Evolutionary conservation across 2,797 vertebrate species (phyloP).

Genomic region (Artibeus jamaicensis): DNA sequence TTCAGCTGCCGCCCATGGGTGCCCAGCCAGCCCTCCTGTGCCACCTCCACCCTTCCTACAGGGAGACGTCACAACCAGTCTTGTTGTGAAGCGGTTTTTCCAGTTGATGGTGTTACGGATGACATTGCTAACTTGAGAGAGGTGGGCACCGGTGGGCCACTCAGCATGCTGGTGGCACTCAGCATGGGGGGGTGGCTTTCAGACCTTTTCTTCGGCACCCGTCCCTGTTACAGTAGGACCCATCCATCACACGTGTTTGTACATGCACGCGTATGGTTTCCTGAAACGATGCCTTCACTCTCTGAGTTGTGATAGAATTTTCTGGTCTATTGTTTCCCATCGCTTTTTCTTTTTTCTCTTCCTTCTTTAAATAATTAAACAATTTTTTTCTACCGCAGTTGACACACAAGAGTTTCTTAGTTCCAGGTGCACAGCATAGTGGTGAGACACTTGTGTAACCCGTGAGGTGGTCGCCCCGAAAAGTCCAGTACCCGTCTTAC

Average conservation of each 20-base stretch:
- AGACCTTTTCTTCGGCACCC: neutral
- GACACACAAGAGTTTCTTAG: neutral
- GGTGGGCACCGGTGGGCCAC: neutral
- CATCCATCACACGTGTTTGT: fast-evolving
- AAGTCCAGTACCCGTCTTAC: neutral
- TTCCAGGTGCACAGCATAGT: neutral
- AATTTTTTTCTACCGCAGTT: neutral
- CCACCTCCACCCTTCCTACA: no score
- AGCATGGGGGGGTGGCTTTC: neutral
- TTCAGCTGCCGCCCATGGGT: no score
- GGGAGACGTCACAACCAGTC: no score
- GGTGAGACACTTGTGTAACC: neutral
- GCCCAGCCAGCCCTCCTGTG: no score
- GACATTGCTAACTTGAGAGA: neutral
- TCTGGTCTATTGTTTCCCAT: neutral
- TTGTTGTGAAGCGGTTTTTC: neutral
- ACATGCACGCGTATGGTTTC: neutral
- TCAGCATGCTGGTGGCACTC: fast-evolving
- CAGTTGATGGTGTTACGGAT: neutral
- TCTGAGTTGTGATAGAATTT: neutral
- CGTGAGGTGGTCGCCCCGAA: neutral
- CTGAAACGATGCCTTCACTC: neutral
- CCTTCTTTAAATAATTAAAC: neutral
- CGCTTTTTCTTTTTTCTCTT: neutral
- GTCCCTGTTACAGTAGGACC: fast-evolving